A percentile compares a stretch with the other conserved stretches of the same genome.
phyloP scores from a whole-genome alignment of 2,113 vertebrate genomes.

The Australoheros scitulus region DNA sequence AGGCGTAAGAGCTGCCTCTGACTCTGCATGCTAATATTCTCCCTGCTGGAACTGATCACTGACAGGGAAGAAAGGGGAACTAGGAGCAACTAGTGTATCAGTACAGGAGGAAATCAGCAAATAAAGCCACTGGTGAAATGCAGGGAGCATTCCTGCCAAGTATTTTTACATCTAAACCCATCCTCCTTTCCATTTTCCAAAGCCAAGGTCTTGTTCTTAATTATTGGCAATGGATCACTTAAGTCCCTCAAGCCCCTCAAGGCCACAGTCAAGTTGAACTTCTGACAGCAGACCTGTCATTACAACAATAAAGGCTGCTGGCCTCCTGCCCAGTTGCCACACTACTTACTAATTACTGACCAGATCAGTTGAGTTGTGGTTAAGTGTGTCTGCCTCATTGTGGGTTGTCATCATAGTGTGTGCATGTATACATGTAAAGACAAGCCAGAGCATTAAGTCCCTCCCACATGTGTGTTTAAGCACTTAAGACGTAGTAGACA shows the following conservation, averaged over 20 bases:
- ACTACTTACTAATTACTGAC: slow-evolving; percentile 70
- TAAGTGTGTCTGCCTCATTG: slow-evolving; percentile 17
- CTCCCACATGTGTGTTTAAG: slow-evolving; percentile 9
- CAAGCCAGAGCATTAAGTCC: slow-evolving; percentile 1
- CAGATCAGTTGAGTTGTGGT: slow-evolving; percentile 40
- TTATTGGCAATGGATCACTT: slow-evolving; percentile 56
- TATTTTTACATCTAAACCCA: slow-evolving; percentile 22
- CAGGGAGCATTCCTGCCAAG: slow-evolving; percentile 4
- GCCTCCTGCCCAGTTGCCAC: slow-evolving; percentile 45
- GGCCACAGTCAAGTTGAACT: slow-evolving; percentile 37
- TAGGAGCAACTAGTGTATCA: not conserved
- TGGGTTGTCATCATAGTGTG: not conserved
- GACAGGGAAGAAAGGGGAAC: not conserved
- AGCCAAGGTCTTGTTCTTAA: slow-evolving; percentile 56
- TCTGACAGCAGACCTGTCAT: slow-evolving; percentile 65
- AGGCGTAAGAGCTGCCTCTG: slow-evolving; percentile 33
- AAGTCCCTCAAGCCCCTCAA: slow-evolving; percentile 37
- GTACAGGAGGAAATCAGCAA: slow-evolving; percentile 9
- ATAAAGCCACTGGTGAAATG: not conserved
- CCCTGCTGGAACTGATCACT: slow-evolving; percentile 40
- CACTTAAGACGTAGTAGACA: not conserved
- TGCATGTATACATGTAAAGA: slow-evolving; percentile 9
- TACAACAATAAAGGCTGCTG: slow-evolving; percentile 47
- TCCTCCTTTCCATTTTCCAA: slow-evolving; percentile 26
- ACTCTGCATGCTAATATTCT: slow-evolving; percentile 28